A percentile compares a stretch with the other conserved stretches of the same genome.
phyloP scores from a whole-genome alignment of 2,888 invertebrate species.

The Drosophila lacicola region DNA sequence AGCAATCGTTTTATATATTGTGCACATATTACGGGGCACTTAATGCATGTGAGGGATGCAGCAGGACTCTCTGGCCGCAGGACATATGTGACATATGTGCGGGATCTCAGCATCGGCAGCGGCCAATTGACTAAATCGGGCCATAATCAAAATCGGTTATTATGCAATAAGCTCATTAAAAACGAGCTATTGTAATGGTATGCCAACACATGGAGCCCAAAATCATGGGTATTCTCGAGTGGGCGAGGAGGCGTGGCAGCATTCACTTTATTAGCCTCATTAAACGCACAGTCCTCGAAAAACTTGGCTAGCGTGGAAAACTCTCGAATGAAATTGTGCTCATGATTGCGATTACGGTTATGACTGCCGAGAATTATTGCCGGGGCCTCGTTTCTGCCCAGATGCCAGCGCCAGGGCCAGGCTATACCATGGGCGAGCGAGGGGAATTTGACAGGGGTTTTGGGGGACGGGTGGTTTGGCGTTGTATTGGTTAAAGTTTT shows the following conservation, averaged over 20 bases:
- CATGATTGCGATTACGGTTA: slow-evolving; percentile 75
- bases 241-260: slow-evolving; percentile 13
- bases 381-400: slow-evolving; percentile 13
- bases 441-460: not conserved
- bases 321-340: slow-evolving; percentile 75
- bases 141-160: slow-evolving; percentile 68
- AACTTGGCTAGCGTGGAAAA: slow-evolving; percentile 40
- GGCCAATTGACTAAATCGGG: slow-evolving; percentile 10
- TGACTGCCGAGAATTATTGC: slow-evolving; percentile 62
- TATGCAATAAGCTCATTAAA: slow-evolving; percentile 62
- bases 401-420: slow-evolving; percentile 11
- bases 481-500: slow-evolving; percentile 46
- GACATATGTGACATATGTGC: slow-evolving; percentile 1
- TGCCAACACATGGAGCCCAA: not conserved
- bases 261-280: slow-evolving; percentile 69
- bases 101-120: not conserved
- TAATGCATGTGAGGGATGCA: not conserved
- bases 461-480: too few species aligned
- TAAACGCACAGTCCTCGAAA: slow-evolving; percentile 58
- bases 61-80: not conserved
- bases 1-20: slow-evolving; percentile 1
- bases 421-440: not conserved
- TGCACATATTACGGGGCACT: not conserved
- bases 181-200: slow-evolving; percentile 22
- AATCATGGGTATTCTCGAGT: too few species aligned